A percentile compares a stretch with the other conserved stretches of the same genome.
Conservation (phyloP, 2,797 vertebrate species). For the Arrhamphus sclerolepis region DNA sequence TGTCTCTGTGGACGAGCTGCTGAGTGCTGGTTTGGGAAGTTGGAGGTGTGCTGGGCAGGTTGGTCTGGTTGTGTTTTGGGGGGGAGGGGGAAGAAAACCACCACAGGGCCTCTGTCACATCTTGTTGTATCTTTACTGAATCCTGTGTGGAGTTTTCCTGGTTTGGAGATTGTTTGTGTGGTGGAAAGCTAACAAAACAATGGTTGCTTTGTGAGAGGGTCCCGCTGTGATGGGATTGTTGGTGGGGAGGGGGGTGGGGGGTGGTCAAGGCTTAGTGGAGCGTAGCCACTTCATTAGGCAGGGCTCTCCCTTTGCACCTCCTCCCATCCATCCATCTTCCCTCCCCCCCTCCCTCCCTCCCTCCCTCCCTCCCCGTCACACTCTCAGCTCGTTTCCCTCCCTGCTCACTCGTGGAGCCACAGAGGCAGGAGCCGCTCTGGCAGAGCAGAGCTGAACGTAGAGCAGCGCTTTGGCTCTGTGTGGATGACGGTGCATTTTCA, state of each 20-base stretch:
- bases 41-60: not conserved
- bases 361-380: constrained; percentile 44
- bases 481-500: constrained; percentile 29
- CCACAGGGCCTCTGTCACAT: constrained; percentile 4
- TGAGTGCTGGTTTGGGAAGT: constrained; percentile 6
- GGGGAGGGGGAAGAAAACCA: constrained; percentile 37
- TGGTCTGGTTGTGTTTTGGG: not conserved
- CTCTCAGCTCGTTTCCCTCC: constrained; percentile 41
- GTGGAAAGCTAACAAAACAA: constrained; percentile 70
- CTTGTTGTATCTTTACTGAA: constrained; percentile 34
- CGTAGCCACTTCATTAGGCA: constrained; percentile 81
- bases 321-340: constrained; percentile 34
- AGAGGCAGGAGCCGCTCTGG: constrained; percentile 41
- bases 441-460: constrained; percentile 9
- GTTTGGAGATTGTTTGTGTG: constrained; percentile 24
- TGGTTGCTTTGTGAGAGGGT: constrained; percentile 76
- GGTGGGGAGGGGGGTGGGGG: constrained; percentile 24
- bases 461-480: not conserved
- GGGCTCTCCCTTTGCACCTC: constrained; percentile 65
- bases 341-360: constrained; percentile 41
- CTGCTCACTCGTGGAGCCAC: constrained; percentile 47
- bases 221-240: constrained; percentile 67
- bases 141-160: constrained; percentile 43
- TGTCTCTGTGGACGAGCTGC: too few relatives aligned
- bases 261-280: constrained; percentile 58